Percentiles rank a stretch among this genome's conserved stretches.
Conservation (phyloP, 2,797 vertebrate species). For the Dendrocincla tyrannina region DNA sequence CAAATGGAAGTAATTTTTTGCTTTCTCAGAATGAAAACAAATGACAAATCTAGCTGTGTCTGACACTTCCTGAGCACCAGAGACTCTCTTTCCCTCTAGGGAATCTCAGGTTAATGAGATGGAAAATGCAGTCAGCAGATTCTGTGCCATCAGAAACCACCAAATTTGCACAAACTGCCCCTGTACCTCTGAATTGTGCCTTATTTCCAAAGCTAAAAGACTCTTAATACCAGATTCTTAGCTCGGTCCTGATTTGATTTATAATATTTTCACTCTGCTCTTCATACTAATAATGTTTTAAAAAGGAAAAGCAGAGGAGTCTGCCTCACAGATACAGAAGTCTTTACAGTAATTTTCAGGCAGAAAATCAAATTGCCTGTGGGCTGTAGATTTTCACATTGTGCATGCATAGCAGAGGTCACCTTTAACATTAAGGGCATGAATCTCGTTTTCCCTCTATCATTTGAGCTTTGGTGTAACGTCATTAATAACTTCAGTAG, state of each 20-base stretch:
- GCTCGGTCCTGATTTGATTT: constrained; percentile 16
- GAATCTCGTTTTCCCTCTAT: constrained; percentile 25
- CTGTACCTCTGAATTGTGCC: neutral
- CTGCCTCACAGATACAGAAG: neutral
- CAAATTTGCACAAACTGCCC: constrained; percentile 32
- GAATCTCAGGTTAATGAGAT: constrained; percentile 48
- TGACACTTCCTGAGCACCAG: constrained; percentile 53
- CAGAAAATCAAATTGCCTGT: constrained; percentile 48
- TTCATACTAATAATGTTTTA: constrained; percentile 14
- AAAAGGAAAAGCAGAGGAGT: neutral
- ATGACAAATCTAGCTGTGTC: constrained; percentile 49
- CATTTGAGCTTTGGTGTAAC: constrained; percentile 10
- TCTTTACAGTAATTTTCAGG: constrained; percentile 48
- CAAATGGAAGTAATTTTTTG: neutral
- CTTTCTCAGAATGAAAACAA: constrained; percentile 52
- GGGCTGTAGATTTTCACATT: constrained; percentile 27
- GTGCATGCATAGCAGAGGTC: constrained; percentile 27
- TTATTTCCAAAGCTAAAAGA: constrained; percentile 38
- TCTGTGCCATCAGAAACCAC: constrained; percentile 20
- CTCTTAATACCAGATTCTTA: constrained; percentile 13
- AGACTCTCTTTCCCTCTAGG: constrained; percentile 21
- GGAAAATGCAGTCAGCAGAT: constrained; percentile 60
- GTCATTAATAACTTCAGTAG: constrained; percentile 29
- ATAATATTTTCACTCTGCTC: neutral
- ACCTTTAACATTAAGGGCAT: constrained; percentile 41